Conservation (phyloP, 2,888 invertebrate species). For the Stenoptilia bipunctidactyla region DNA sequence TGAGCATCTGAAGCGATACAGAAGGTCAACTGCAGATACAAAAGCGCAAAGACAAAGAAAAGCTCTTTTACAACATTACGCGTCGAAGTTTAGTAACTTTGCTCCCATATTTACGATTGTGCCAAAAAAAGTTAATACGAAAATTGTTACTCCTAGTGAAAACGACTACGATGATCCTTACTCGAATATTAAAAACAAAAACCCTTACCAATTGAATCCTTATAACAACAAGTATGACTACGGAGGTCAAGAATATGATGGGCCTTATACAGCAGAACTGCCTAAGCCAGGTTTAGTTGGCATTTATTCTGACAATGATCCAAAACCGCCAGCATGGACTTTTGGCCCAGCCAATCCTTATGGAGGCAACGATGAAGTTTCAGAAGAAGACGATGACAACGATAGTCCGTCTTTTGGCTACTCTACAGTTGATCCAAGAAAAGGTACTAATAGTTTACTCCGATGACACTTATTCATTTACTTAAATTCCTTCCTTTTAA, state of each 20-base stretch:
- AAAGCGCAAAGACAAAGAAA: conserved; percentile 38
- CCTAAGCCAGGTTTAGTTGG: conserved; percentile 52
- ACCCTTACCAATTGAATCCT: conserved; percentile 7
- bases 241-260: conserved; percentile 28
- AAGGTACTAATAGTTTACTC: conserved; percentile 22
- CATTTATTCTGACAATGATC: conserved; percentile 41
- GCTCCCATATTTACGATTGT: conserved; percentile 20
- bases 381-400: conserved; percentile 28
- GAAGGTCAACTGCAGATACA: conserved; percentile 24
- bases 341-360: conserved; percentile 25
- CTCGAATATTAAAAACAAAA: conserved; percentile 46
- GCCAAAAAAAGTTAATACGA: conserved; percentile 13
- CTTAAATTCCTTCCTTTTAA: too few species aligned
- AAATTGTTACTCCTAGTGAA: conserved; percentile 29
- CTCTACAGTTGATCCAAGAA: conserved; percentile 47
- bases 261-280: conserved; percentile 43
- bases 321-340: conserved; percentile 25
- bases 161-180: conserved; percentile 49
- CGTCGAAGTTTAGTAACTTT: conserved; percentile 19
- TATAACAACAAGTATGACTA: conserved; percentile 24
- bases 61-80: conserved; percentile 29
- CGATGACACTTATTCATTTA: too few species aligned
- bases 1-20: conserved; percentile 20
- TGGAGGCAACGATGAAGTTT: conserved; percentile 17
- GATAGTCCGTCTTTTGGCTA: conserved; percentile 35